Evolutionary conservation across 2,888 invertebrate species (phyloP).

Genomic region (Yponomeuta cagnagella): DNA sequence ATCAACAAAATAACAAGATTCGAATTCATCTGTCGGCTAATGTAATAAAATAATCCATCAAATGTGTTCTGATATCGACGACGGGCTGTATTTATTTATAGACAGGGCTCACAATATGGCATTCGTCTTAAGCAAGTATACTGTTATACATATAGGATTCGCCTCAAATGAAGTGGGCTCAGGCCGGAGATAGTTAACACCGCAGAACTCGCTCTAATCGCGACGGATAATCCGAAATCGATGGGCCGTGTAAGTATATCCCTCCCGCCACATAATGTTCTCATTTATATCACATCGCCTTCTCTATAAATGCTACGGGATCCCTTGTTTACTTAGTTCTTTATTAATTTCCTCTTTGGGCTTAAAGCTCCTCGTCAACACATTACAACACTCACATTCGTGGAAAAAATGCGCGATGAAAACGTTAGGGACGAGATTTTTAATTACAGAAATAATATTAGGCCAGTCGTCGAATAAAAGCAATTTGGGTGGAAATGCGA

Average conservation of each 20-base stretch:
- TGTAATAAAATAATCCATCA: slow-evolving; percentile 17
- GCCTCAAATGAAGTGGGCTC: slow-evolving; percentile 26
- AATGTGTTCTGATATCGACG: background rate
- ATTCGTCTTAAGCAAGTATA: background rate
- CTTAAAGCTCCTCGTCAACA: background rate
- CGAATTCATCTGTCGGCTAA: slow-evolving; percentile 18
- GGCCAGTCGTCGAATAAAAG: slow-evolving; percentile 62
- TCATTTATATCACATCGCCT: slow-evolving; percentile 10
- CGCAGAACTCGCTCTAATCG: slow-evolving; percentile 48
- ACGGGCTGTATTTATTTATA: slow-evolving; percentile 1
- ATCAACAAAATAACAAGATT: slow-evolving; percentile 4
- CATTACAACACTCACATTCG: background rate
- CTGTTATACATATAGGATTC: background rate
- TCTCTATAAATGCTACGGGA: slow-evolving; percentile 3
- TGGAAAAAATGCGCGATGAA: slow-evolving; percentile 30
- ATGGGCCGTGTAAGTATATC: slow-evolving; percentile 37
- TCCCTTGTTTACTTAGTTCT: slow-evolving; percentile 1
- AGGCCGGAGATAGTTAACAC: slow-evolving; percentile 39
- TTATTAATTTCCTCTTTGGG: background rate
- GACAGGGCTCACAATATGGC: slow-evolving; percentile 5
- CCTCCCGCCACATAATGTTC: slow-evolving; percentile 8
- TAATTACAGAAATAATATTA: slow-evolving; percentile 71
- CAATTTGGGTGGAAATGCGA: slow-evolving; percentile 48
- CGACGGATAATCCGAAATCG: slow-evolving; percentile 53
- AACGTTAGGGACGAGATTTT: slow-evolving; percentile 54